These are phyloP conservation scores for Hypocryptadius cinnamomeus DNA, from an alignment of 2,113 vertebrate genomes.

Conservation along the genomic window DNA sequence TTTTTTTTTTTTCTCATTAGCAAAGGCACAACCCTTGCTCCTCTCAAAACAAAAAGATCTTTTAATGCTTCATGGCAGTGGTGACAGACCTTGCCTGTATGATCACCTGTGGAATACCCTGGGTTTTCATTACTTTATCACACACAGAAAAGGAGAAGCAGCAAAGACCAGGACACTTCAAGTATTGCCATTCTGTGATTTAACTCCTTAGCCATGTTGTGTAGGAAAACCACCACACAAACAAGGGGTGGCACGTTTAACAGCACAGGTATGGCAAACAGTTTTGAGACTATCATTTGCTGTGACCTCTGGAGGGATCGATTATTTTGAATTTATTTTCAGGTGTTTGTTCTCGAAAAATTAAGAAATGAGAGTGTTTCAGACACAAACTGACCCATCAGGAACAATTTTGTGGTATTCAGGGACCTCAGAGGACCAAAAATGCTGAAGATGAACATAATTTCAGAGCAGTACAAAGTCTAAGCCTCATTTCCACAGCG, in stretches of 20 bases:
- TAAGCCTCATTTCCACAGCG: neutral
- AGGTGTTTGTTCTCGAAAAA: neutral
- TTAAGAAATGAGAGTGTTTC: fast-evolving
- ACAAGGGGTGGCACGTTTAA: neutral
- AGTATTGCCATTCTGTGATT: neutral
- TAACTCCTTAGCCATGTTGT: neutral
- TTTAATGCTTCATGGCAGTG: neutral
- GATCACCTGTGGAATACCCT: neutral
- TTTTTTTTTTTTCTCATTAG: no score
- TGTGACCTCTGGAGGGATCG: neutral
- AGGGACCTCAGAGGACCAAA: neutral
- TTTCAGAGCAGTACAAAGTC: neutral
- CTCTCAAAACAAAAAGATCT: neutral
- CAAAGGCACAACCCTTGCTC: neutral
- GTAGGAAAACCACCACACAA: neutral
- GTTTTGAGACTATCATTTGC: neutral
- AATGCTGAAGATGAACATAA: neutral
- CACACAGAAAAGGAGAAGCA: neutral
- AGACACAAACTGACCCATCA: neutral
- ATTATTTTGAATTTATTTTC: neutral
- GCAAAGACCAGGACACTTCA: neutral
- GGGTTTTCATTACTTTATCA: neutral
- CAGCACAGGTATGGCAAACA: neutral
- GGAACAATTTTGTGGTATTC: neutral
- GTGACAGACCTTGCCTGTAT: neutral